phyloP scores from a whole-genome alignment of 2,797 vertebrate genomes.

The Takifugu rubripes region DNA sequence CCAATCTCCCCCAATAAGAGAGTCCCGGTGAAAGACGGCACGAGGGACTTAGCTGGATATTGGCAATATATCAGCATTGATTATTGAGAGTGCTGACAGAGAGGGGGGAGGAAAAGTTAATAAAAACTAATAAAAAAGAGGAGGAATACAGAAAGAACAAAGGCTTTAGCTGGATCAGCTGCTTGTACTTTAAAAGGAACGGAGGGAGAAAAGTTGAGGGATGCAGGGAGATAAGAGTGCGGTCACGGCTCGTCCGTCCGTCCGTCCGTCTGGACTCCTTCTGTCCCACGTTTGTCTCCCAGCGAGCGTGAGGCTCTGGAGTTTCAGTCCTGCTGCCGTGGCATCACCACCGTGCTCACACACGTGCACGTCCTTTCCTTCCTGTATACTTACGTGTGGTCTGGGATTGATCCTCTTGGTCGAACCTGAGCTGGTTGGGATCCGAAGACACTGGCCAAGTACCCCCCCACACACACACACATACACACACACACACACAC shows the following conservation, averaged over 20 bases:
- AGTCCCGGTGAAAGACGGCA: conserved; percentile 76
- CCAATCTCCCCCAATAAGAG: conserved; percentile 77
- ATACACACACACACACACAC: conserved; percentile 17
- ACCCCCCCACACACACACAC: conserved; percentile 39
- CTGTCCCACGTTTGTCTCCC: conserved; percentile 1
- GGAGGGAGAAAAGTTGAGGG: conserved; percentile 37
- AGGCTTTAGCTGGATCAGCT: conserved; percentile 77
- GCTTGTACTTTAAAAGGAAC: conserved; percentile 55
- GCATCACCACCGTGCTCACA: conserved; percentile 29
- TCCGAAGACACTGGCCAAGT: conserved; percentile 46
- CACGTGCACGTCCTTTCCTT: conserved; percentile 9
- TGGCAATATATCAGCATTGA: conserved; percentile 88
- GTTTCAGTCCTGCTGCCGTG: conserved; percentile 13
- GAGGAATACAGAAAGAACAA: conserved; percentile 74
- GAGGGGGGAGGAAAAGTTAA: conserved; percentile 79
- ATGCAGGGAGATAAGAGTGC: conserved; percentile 28
- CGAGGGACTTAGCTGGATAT: conserved; percentile 77
- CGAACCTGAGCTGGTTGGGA: conserved; percentile 51
- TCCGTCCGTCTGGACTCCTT: conserved; percentile 25
- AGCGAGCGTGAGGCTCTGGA: conserved; percentile 4
- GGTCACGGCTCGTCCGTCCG: conserved; percentile 18
- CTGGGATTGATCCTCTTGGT: conserved; percentile 57
- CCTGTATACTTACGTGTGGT: conserved; percentile 34
- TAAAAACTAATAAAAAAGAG: conserved; percentile 84
- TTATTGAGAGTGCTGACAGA: conserved; percentile 80